Evolutionary conservation across 2,113 vertebrate species (phyloP).

Genomic region (Porphyrio hochstetteri): DNA sequence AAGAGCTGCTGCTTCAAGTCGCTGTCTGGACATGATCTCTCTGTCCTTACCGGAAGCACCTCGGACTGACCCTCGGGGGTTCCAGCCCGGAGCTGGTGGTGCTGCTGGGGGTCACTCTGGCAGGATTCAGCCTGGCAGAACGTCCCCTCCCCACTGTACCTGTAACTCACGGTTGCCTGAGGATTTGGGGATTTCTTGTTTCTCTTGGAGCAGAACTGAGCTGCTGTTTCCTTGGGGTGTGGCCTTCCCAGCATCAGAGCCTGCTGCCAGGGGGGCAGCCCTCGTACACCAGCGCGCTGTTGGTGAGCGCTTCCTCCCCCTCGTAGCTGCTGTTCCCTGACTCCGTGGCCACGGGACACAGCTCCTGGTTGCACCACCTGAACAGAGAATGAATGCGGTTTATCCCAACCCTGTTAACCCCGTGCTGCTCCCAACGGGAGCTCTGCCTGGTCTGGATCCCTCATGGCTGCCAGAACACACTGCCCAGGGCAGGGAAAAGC

Average conservation of each 20-base stretch:
- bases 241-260: neutral
- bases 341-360: slow-evolving; percentile 74
- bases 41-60: neutral
- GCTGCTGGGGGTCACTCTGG: neutral
- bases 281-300: slow-evolving; percentile 75
- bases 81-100: accelerated
- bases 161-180: neutral
- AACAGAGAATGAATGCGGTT: neutral
- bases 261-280: neutral
- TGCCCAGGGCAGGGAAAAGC: neutral
- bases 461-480: accelerated
- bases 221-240: neutral
- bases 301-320: neutral
- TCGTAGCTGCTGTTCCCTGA: slow-evolving; percentile 67
- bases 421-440: accelerated
- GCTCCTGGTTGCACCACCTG: slow-evolving; percentile 85
- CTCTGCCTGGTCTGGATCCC: neutral
- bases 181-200: no score
- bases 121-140: neutral
- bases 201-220: neutral
- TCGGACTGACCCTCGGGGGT: accelerated
- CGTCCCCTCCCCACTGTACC: accelerated
- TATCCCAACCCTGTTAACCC: accelerated
- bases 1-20: neutral
- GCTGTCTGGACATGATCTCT: neutral